Evolutionary conservation across 2,113 vertebrate genomes (phyloP).

Genomic region (Pseudorasbora parva): DNA sequence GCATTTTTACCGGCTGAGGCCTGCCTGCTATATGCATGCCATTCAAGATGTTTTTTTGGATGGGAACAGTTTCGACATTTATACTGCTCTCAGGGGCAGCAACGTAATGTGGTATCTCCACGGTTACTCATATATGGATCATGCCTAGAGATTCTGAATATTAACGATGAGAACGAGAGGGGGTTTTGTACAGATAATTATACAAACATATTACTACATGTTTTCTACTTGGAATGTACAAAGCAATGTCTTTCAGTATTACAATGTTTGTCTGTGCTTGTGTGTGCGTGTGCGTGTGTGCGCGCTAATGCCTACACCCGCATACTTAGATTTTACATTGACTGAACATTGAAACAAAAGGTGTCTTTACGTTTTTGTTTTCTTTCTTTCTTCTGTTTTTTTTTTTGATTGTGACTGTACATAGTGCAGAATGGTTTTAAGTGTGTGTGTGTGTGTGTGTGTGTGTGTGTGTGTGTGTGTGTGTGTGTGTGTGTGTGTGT

Average conservation of each 20-base stretch:
- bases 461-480: not conserved
- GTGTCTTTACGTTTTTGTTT: slow-evolving; percentile 73
- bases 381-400: slow-evolving; percentile 38
- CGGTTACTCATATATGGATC: slow-evolving; percentile 70
- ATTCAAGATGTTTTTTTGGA: slow-evolving; percentile 59
- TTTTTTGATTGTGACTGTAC: slow-evolving; percentile 62
- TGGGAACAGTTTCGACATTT: slow-evolving; percentile 55
- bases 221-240: slow-evolving; percentile 79
- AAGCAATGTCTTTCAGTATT: slow-evolving; percentile 77
- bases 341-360: slow-evolving; percentile 75
- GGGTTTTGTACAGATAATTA: slow-evolving; percentile 76
- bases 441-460: slow-evolving; percentile 7
- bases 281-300: slow-evolving; percentile 71
- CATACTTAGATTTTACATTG: slow-evolving; percentile 65
- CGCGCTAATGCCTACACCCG: slow-evolving; percentile 69
- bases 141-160: slow-evolving; percentile 64
- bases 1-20: slow-evolving; percentile 55
- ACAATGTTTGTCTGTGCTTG: slow-evolving; percentile 74
- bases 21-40: slow-evolving; percentile 60
- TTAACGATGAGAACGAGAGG: slow-evolving; percentile 61
- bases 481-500: slow-evolving; percentile 41
- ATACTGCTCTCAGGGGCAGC: slow-evolving; percentile 58
- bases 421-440: slow-evolving; percentile 68
- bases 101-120: slow-evolving; percentile 56
- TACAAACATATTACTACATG: slow-evolving; percentile 74